A percentile compares a stretch with the other conserved stretches of the same genome.
Evolutionary conservation across 2,797 vertebrate species (phyloP).

Genomic region (Gymnoscopelus microlampas): DNA sequence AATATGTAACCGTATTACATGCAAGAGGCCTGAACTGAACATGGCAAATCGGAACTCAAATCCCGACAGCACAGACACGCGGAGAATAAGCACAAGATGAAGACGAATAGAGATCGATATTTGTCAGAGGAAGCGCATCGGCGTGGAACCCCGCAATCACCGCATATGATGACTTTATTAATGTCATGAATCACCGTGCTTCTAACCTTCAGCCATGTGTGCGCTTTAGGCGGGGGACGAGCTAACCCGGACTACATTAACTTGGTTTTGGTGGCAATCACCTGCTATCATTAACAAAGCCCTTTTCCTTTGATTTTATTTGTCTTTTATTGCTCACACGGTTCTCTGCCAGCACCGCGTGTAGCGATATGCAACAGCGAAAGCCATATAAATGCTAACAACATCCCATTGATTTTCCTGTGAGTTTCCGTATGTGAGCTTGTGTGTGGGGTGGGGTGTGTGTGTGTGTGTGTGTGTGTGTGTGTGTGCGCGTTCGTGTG

Average conservation of each 20-base stretch:
- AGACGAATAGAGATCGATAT: conserved; percentile 5
- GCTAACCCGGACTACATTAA: neutral
- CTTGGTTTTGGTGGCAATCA: conserved; percentile 40
- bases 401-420: conserved; percentile 65
- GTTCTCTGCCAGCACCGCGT: conserved; percentile 18
- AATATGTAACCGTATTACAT: no score
- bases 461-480: conserved; percentile 20
- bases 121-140: neutral
- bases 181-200: conserved; percentile 45
- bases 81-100: neutral
- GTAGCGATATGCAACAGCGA: conserved; percentile 47
- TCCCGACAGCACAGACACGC: no score
- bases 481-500: conserved; percentile 14
- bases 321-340: conserved; percentile 36
- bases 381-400: conserved; percentile 75
- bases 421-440: neutral
- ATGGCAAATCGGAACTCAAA: no score
- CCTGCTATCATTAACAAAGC: conserved; percentile 39
- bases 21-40: no score
- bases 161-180: conserved; percentile 38
- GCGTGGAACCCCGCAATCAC: conserved; percentile 31
- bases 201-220: no score
- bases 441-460: neutral
- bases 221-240: no score
- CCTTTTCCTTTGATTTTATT: conserved; percentile 17